Evolutionary conservation across 2,888 invertebrate species (phyloP).

Genomic region (Cremastinae sp.): DNA sequence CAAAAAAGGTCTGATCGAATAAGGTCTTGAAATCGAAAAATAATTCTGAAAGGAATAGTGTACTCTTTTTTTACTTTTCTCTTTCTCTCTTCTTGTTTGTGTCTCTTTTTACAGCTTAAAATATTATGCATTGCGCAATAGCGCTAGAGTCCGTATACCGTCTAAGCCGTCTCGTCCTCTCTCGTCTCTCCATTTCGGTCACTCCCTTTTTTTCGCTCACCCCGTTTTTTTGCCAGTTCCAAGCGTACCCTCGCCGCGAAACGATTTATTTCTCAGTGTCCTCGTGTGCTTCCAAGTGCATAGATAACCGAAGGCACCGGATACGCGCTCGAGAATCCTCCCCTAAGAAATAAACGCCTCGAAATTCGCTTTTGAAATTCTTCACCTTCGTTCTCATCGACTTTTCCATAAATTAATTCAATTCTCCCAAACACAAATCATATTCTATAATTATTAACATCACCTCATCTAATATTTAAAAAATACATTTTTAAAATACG

Average conservation of each 20-base stretch:
- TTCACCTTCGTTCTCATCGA: no score
- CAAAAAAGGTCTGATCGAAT: no score
- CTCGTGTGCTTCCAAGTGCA: slow-evolving; percentile 47
- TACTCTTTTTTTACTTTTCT: no score
- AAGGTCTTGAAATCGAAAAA: no score
- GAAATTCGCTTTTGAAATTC: no score
- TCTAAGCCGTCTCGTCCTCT: slow-evolving; percentile 43
- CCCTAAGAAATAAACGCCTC: slow-evolving; percentile 53
- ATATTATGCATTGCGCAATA: slow-evolving; percentile 76
- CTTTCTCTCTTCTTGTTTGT: neutral
- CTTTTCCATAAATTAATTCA: no score
- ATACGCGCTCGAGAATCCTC: slow-evolving; percentile 46
- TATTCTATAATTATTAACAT: no score
- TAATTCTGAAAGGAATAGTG: no score
- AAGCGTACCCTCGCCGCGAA: slow-evolving; percentile 1
- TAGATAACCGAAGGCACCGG: slow-evolving; percentile 48
- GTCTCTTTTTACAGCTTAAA: slow-evolving; percentile 63
- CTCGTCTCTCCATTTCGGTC: slow-evolving; percentile 27
- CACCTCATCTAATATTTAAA: no score
- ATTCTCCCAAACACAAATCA: neutral
- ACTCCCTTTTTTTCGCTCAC: slow-evolving; percentile 30
- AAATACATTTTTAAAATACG: no score
- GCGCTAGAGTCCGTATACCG: slow-evolving; percentile 67
- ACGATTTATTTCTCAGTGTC: slow-evolving; percentile 56
- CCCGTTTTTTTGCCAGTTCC: neutral